A percentile compares a stretch with the other conserved stretches of the same genome.
phyloP scores from a whole-genome alignment of 2,113 vertebrate species.

The Smithornis capensis region DNA sequence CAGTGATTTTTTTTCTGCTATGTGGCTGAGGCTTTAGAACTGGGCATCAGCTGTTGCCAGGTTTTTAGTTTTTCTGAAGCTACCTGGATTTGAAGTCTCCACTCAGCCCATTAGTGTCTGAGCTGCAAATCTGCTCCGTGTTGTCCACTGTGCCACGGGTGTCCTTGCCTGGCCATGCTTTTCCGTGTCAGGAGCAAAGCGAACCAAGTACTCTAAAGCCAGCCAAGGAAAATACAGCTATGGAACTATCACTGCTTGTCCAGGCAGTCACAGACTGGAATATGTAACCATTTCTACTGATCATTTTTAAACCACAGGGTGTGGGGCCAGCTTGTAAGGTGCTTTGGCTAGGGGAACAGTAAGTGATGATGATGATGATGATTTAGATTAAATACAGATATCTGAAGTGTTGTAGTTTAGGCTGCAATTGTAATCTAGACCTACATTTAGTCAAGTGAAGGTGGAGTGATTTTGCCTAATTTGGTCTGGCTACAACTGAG shows the following conservation, averaged over 20 bases:
- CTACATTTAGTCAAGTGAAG: neutral
- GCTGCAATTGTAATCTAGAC: neutral
- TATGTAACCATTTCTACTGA: neutral
- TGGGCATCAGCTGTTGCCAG: neutral
- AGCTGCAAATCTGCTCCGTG: neutral
- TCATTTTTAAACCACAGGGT: neutral
- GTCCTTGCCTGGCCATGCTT: neutral
- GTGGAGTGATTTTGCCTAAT: neutral
- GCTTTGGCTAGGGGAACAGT: neutral
- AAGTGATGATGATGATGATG: neutral
- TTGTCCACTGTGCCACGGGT: neutral
- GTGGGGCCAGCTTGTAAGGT: neutral
- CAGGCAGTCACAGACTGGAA: neutral
- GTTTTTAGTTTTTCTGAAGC: neutral
- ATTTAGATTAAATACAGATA: neutral
- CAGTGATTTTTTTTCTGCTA: neutral
- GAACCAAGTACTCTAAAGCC: neutral
- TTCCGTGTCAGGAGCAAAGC: neutral
- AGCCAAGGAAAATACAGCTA: conserved; percentile 44
- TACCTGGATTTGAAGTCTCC: neutral
- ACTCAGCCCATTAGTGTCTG: neutral
- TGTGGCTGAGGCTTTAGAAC: neutral
- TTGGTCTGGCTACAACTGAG: neutral
- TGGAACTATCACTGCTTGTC: neutral
- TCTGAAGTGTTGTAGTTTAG: neutral